Base-by-base conservation (phyloP, 2,797 vertebrate species). In the Tapirus indicus region DNA sequence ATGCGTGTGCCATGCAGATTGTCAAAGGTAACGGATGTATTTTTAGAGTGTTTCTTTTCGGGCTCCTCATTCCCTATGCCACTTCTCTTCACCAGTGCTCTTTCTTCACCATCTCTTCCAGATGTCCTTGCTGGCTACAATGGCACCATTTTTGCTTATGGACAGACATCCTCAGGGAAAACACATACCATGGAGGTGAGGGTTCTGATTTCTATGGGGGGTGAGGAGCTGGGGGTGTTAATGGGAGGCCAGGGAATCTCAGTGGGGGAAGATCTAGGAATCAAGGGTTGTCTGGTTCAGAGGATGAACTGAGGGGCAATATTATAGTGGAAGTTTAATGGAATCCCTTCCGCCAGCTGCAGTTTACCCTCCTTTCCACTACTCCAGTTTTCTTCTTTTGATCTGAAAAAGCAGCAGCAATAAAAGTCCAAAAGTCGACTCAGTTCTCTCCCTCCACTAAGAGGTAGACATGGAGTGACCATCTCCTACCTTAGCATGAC, bases 121-220 rank as follows among this genome's bases (percentile, higher is more conserved):
- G 99, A 99, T 98, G 99, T 99, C 58, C 98, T 99, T 97, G 99
- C 99, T 1, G 99, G 99, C 92, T 99, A 99, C 98, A 99, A 99
- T 25, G 99, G 99, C 56, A 99, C 99, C 88, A 99, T 99, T 97
- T 99, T 99, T 96, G 99, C 99, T 95, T 99, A 99, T n/a, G 99
- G 99, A 95, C 99, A 99, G 98, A 99, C 99, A 0, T 99, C 99
- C 16, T 99, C 99, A 20, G 99, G 99, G 98, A 99, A 99, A 98
- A 99, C 99, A 79, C 99, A 99, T 97, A 99, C 99, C 91, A 99
- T 99, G 99, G 99, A 99, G 99, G 99, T 99, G 95, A 98, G 97
- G 32, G 60, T 54, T 93, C 90, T 88, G 80, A 54, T 38, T 27
- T 58, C 16, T 58, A 13, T 75, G 49, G 60, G n/a, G 8, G 27